Evolutionary conservation across 2,113 vertebrate species (phyloP), one percentile per base, ranked within the genome.

Genomic region (Leiothrix lutea): DNA sequence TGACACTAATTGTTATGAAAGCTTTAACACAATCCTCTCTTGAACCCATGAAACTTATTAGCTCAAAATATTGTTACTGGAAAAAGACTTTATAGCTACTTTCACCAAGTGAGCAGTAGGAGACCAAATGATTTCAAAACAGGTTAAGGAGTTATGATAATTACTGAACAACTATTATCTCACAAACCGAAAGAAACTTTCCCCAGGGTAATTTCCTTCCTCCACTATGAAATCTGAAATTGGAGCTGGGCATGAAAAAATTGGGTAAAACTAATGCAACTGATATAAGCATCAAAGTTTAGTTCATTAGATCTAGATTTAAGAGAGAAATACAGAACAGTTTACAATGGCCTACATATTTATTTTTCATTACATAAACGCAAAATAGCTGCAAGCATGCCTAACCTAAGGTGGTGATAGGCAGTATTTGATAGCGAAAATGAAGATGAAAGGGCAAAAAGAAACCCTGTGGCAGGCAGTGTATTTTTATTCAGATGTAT

Each of bases 1-100:
- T 80, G 60, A 64, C 70, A 95, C 22, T 73, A 95, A 95, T 94
- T 90, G 66, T 93, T 92, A 73, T 69, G 67, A 83, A 83, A 86
- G 36, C 69, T 73, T 80, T 71, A 51, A 92, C 53, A 92, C 62
- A 94, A 85, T 69, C 50, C 29, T 75, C 80, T 86, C 20, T 62
- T 84, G 67, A 71, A 71, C 58, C 21, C n/a, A 61, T 61, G 26
- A 77, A 95, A 94, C 92, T 84, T 64, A 92, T 72, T 88, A 93
- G 36, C 47, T 96, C 53, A 91, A 42, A 88, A 60, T 54, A 44
- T 48, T 66, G 72, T 60, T 84, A 73, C 20, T 50, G 54, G 35
- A 48, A 77, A 72, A 91, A 91, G 66, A 58, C 57, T 77, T 80
- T 35, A 86, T 48, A 85, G 50, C 18, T 91, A 53, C 61, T 88